Evolutionary conservation across 2,797 vertebrate genomes (phyloP), one percentile per base, ranked within the genome.

Genomic region (Bryconaethiops microstoma): DNA sequence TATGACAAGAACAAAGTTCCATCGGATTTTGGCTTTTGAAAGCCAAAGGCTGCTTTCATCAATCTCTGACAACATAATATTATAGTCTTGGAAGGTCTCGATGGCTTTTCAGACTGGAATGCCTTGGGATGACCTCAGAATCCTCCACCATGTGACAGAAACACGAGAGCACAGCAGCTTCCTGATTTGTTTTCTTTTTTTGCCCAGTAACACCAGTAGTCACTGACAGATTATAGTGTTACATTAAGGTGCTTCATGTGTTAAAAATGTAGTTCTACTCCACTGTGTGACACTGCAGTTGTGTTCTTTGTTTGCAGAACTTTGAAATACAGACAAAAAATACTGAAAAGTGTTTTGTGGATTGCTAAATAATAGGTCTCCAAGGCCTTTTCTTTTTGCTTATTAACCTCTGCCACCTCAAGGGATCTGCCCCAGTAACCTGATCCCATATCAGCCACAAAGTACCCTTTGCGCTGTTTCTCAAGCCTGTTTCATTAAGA

Each of bases 371-470:
- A 54, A n/a, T 78, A 72, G 19, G 23, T 19, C 29, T 17, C 25
- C 52, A 64, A 60, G 50, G 39, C 45, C 29, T 35, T 67, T 67
- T 57, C 39, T 60, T 78, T 80, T 69, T 42, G 14, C 35, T 21
- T 13, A 10, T 48, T 74, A 65, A 86, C 81, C 81, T 76, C 74
- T 78, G 62, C 87, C 84, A 79, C 80, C 74, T 76, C 74, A 65
- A 80, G 79, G 86, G 85, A 86, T 89, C 76, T 87, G 82, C 73
- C 80, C 14, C n/a, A 55, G 88, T 81, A 88, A 87, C 79, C 76
- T 79, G 74, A 87, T 80, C 83, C 63, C 39, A 76, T 16, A 14
- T 77, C 60, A 35, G 84, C 52, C 73, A 80, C 83, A 88, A 83
- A 85, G 82, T 60, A 40, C 63, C 79, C 70, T 79, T 79, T 72